These are phyloP conservation scores for Salvator merianae DNA, from an alignment of 2,113 vertebrate species.

Conservation along the genomic window DNA sequence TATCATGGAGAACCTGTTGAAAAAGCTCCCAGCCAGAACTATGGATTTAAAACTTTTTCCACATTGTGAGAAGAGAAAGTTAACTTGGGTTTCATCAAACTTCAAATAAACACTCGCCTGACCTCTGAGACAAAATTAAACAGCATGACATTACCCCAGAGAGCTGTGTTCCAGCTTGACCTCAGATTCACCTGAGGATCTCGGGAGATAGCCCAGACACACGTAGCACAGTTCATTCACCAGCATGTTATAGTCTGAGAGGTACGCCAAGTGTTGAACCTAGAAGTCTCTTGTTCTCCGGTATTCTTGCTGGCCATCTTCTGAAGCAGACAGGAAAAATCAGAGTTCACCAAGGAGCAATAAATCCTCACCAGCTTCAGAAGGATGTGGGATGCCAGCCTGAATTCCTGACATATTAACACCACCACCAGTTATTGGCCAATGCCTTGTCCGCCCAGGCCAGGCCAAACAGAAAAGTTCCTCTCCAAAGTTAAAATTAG, in stretches of 20 bases:
- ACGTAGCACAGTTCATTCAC: neutral
- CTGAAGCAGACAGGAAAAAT: neutral
- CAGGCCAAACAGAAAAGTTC: slow-evolving; percentile 65
- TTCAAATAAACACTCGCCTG: slow-evolving; percentile 20
- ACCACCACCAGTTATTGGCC: slow-evolving; percentile 41
- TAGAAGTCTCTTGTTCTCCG: neutral
- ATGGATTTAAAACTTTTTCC: neutral
- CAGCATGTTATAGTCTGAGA: neutral
- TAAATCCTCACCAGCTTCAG: neutral
- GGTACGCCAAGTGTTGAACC: neutral
- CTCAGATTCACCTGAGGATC: slow-evolving; percentile 41
- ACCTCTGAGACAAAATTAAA: slow-evolving; percentile 15
- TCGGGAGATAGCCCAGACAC: neutral
- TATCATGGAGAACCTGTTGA: neutral
- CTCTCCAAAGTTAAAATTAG: slow-evolving; percentile 59
- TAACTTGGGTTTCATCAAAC: neutral
- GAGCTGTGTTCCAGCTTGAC: slow-evolving; percentile 26
- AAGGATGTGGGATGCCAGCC: slow-evolving; percentile 39
- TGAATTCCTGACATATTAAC: slow-evolving; percentile 60
- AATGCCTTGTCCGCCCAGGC: slow-evolving; percentile 40
- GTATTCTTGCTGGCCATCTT: neutral
- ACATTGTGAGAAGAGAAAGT: slow-evolving; percentile 15
- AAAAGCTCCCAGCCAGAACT: neutral
- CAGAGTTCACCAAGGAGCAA: slow-evolving; percentile 41
- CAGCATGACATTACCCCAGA: slow-evolving; percentile 16